Evolutionary conservation across 1,140 invertebrate genomes (phyloP).

Genomic region (Pseudomyrmex gracilis): DNA sequence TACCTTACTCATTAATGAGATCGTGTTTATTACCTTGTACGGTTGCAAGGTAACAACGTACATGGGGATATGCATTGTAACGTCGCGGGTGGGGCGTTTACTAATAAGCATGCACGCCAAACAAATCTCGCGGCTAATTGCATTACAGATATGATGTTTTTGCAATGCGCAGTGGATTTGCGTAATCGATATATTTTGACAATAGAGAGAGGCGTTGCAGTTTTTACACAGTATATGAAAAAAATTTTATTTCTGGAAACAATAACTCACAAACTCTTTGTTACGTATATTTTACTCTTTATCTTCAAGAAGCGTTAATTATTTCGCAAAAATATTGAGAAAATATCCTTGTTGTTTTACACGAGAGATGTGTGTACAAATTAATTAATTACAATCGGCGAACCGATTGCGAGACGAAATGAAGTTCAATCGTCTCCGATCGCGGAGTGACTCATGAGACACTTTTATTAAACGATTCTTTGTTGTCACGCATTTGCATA

Average conservation of each 20-base stretch:
- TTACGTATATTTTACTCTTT: no score
- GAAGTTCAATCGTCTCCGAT: constrained; percentile 28
- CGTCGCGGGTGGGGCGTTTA: constrained; percentile 21
- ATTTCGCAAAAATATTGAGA: background rate
- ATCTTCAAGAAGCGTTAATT: no score
- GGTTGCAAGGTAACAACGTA: constrained; percentile 6
- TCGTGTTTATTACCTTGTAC: constrained; percentile 36
- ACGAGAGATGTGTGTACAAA: constrained; percentile 1
- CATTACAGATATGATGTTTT: constrained; percentile 16
- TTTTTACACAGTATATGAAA: no score
- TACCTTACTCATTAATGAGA: constrained; percentile 41
- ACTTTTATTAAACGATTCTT: constrained; percentile 50
- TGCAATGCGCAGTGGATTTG: background rate
- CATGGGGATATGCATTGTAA: constrained; percentile 28
- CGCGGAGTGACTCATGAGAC: constrained; percentile 21
- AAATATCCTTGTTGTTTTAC: background rate
- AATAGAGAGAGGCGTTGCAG: no score
- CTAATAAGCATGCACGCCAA: constrained; percentile 7
- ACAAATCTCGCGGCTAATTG: constrained; percentile 20
- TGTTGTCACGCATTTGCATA: constrained; percentile 53
- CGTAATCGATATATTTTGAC: no score
- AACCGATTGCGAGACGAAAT: constrained; percentile 22
- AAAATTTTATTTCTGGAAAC: no score
- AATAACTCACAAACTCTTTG: no score
- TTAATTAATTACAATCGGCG: constrained; percentile 30